These are phyloP conservation scores for Homarus gammarus DNA, from an alignment of 2,888 invertebrate species.

Conservation along the genomic window DNA sequence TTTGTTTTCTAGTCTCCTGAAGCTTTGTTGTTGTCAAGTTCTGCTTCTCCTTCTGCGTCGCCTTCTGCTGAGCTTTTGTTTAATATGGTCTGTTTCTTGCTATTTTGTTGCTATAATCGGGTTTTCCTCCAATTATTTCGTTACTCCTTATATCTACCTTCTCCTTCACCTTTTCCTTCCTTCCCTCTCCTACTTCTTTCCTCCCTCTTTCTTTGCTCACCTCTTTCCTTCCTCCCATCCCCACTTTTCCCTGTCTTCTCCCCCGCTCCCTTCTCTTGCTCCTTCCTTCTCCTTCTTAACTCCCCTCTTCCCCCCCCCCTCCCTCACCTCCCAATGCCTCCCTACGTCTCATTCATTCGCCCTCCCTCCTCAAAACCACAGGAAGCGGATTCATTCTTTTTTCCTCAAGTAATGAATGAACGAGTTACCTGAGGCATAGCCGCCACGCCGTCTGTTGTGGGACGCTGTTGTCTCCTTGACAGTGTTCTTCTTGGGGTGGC, in stretches of 20 bases:
- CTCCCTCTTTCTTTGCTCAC: background rate
- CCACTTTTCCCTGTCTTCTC: background rate
- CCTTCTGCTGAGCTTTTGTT: no score
- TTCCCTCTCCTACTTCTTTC: background rate
- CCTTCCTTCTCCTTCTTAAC: background rate
- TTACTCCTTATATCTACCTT: no score
- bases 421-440: conserved; percentile 36
- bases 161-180: background rate
- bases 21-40: no score
- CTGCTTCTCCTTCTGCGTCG: no score
- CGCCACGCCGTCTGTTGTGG: background rate
- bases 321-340: background rate
- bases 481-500: no score
- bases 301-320: background rate
- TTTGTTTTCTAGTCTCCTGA: no score
- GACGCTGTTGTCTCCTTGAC: background rate
- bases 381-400: conserved; percentile 37
- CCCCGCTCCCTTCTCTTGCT: background rate
- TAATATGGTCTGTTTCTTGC: no score
- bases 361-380: conserved; percentile 30
- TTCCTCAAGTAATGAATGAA: conserved; percentile 47
- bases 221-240: background rate
- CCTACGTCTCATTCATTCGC: background rate
- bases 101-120: no score
- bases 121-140: no score